Conservation (phyloP, 2,113 vertebrate genomes). For the Phoxinus phoxinus region DNA sequence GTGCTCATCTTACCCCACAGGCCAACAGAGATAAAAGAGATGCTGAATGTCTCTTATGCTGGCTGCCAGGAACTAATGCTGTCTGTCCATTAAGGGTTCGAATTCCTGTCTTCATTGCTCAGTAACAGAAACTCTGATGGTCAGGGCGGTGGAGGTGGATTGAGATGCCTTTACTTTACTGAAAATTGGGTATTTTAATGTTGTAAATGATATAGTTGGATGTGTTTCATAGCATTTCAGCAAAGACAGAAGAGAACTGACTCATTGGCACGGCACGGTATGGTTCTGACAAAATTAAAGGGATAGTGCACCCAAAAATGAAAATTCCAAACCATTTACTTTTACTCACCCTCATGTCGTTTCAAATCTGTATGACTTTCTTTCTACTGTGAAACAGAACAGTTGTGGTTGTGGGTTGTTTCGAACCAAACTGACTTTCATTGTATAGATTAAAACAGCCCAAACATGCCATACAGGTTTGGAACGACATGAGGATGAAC, state of each 20-base stretch:
- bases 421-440: neutral
- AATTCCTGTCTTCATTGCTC: conserved; percentile 27
- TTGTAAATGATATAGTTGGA: conserved; percentile 7
- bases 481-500: neutral
- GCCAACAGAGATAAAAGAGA: conserved; percentile 21
- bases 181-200: conserved; percentile 5
- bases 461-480: neutral
- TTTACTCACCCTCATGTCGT: neutral
- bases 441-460: neutral
- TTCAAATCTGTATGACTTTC: no score
- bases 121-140: neutral
- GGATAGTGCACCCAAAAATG: neutral
- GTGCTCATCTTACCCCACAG: conserved; percentile 16
- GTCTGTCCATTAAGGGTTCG: conserved; percentile 24
- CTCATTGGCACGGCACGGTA: neutral
- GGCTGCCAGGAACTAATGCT: conserved; percentile 16
- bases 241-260: neutral
- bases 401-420: no score
- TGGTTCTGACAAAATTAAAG: neutral
- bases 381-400: neutral
- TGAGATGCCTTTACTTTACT: neutral
- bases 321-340: neutral
- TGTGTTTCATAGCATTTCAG: conserved; percentile 14
- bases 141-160: neutral
- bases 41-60: neutral